Base-by-base conservation (phyloP, 1,140 invertebrate species). In the Drosophila kepulauana region DNA sequence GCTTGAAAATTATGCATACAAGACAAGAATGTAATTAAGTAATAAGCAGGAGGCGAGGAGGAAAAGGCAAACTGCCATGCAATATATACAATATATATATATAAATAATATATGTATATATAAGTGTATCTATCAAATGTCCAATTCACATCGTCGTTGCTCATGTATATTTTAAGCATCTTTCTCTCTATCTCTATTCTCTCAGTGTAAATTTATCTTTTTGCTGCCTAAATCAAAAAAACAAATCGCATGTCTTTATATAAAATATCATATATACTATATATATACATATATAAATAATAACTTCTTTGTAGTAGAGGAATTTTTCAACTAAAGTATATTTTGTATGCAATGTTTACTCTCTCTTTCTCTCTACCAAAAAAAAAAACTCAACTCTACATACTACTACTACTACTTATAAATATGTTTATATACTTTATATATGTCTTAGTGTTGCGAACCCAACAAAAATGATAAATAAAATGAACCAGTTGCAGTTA, bases 301-400 rank as follows among this genome's bases (percentile, higher is more conserved):
- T 70, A 75, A 25, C 57, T 46, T 66, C 68, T 69, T 73, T 77
- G 81, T 84, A 86, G 82, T 88, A 78, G 82, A 88, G 82, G 80
- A 86, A 74, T 79, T 82, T 84, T 87, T 88, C 76, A 77, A 86
- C 82, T 86, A 86, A 86, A 86, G 82, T 86, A 75, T 84, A 77
- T 86, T 76, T 86, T 86, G 82, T 86, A 86, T 82, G 82, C 82
- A 72, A 86, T 88, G 84, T 88, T 87, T 86, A 88, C 84, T 88
- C 84, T 87, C 79, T 86, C 82, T 86, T 82, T 79, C 79, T 86
- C 76, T 86, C 84, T 85, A 80, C 70, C 16, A 61, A 25, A 46
- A 78, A 79, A 82, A 65, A 49, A 64, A 75, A 73, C 52, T 59
- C 35, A 59, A 61, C 54, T 16, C 11, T 41, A 71, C 28, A 49